Percentiles rank a stretch among this genome's conserved stretches.
Conservation (phyloP, 2,888 invertebrate genomes). For the Drosophila affinis region DNA sequence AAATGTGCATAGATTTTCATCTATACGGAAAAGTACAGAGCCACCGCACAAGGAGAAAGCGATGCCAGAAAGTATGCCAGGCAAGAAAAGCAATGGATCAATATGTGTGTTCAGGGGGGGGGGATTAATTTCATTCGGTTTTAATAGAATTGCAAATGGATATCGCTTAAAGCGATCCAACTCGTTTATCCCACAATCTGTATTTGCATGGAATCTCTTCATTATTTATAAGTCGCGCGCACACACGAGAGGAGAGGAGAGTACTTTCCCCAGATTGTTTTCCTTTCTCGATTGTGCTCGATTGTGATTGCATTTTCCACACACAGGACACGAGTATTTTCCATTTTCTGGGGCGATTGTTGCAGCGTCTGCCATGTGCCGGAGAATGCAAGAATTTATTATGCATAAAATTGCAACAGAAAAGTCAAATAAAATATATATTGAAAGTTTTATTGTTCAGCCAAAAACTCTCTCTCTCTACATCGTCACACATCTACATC, state of each 20-base stretch:
- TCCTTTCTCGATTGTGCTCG: background rate
- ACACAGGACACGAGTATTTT: slow-evolving; percentile 21
- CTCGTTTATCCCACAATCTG: slow-evolving; percentile 10
- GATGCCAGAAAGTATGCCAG: background rate
- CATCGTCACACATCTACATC: slow-evolving; percentile 10
- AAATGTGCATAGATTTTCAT: slow-evolving; percentile 56
- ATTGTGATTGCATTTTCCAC: slow-evolving; percentile 24
- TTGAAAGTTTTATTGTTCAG: slow-evolving; percentile 74
- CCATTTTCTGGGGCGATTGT: slow-evolving; percentile 35
- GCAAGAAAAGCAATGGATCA: background rate
- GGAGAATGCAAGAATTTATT: slow-evolving; percentile 66
- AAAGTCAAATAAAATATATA: slow-evolving; percentile 73
- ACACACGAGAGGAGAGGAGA: background rate
- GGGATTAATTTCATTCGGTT: slow-evolving; percentile 16
- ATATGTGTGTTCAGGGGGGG: background rate
- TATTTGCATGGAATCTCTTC: slow-evolving; percentile 11
- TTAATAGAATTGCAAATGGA: slow-evolving; percentile 30
- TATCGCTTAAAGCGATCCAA: slow-evolving; percentile 8
- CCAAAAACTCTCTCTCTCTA: background rate
- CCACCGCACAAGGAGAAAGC: background rate
- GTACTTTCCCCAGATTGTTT: slow-evolving; percentile 7
- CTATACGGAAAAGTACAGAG: slow-evolving; percentile 7
- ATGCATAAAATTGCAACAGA: slow-evolving; percentile 65
- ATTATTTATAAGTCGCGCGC: slow-evolving; percentile 32
- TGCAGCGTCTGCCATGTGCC: slow-evolving; percentile 36